Base-by-base conservation (phyloP, 1,140 invertebrate genomes). In the Aporrectodea caliginosa region DNA sequence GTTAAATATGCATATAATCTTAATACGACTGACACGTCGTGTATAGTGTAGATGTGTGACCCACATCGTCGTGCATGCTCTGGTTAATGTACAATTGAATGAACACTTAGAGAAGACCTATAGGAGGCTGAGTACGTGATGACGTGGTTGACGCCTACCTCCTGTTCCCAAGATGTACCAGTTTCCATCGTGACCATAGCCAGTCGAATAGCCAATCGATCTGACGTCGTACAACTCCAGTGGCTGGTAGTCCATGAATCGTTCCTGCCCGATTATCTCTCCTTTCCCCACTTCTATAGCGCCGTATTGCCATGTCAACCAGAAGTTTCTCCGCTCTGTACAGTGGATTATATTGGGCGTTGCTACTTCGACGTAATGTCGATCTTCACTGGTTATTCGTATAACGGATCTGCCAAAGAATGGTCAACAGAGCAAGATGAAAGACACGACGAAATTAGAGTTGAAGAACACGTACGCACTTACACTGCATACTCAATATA, bases 241-340 rank as follows among this genome's bases (percentile, higher is more conserved):
- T 12, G 73, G 12, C 2, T 75, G 73, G 43, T 75, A 75, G 1
- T 75, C 73, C 30, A 75, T 35, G 1, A 75, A 32, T 75, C 43
- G 30, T 14, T 75, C n/a, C 43, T 75, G 2, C 27, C 31, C 73
- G 29, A 75, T 22, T 27, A 75, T 33, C 33, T 75, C 73, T 35
- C 73, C 73, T 33, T 75, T 75, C 22, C 73, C 73, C 22, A 35
- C 73, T 33, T 35, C 30, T 27, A 75, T 75, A n/a, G 33, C 33
- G 2, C 73, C 73, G 43, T 12, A 34, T 14, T 33, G 31, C 73
- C 73, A 75, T 6, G 33, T 16, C 22, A 75, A 35, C 73, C 73
- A 75, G 73, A 75, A 75, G 33, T 33, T 33, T 27, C 73, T 33
- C 2, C 33, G 73, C 73, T 75, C 73, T 33, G 33, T 75, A 35